Evolutionary conservation across 2,113 vertebrate genomes (phyloP), one percentile per base, ranked within the genome.

Genomic region (Muntiacus muntjak): DNA sequence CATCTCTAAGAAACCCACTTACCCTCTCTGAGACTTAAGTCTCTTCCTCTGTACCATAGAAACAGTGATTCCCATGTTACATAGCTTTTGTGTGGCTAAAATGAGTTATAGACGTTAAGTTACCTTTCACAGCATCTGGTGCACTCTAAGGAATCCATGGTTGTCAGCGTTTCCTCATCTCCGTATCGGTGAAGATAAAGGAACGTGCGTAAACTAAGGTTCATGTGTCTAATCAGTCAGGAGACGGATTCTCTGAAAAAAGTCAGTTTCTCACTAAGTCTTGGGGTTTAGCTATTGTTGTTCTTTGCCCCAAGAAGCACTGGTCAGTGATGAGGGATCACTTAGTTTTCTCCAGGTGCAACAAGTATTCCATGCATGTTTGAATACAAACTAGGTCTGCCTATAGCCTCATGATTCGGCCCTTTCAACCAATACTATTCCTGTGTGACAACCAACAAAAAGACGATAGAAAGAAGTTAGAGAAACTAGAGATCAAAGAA

Each of bases 401-500:
- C 50, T 71, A 17, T 3, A 58, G 60, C 16, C 52, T 91, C 17
- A 11, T 5, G 3, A 50, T 55, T 93, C 17, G 28, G 16, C 19
- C 7, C 26, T 93, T 33, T 26, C 12, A 64, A 43, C 14, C 76
- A 55, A 87, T 7, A 58, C n/a, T 1, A 58, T 50, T 95, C 76
- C 86, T 0, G 0, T 0, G 0, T 91, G 91, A 71, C 91, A 95
- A 78, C 43, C 50, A 96, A 79, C 30, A 91, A 82, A 91, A 87
- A 92, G 25, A 25, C 7, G 54, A 71, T 1, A 45, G 78, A 91
- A 94, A 90, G 30, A 96, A 93, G 30, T 71, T 40, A 95, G 4
- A 21, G 45, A 83, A 92, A 92, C 14, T 85, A 90, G 52, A 89
- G 36, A 97, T 60, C 47, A 95, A 96, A 92, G 84, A 67, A 93